Evolutionary conservation across 2,797 vertebrate species (phyloP).

Genomic region (Tangara arthus): DNA sequence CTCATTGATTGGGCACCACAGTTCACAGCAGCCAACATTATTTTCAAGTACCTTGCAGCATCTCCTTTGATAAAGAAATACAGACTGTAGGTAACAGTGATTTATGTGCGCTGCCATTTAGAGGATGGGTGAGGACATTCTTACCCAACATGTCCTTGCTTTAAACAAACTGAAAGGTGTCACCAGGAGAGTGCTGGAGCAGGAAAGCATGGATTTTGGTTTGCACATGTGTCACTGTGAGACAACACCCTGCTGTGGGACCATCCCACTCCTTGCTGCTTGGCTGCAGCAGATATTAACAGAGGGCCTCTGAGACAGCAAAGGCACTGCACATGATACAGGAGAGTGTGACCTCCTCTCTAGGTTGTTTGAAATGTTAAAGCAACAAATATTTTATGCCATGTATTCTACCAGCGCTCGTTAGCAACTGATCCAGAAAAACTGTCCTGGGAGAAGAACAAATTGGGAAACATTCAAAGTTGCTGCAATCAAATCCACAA

Average conservation of each 20-base stretch:
- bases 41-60: slow-evolving; percentile 67
- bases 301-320: not conserved
- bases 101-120: not conserved
- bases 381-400: slow-evolving; percentile 23
- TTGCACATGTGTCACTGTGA: not conserved
- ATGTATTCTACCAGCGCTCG: not conserved
- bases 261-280: not conserved
- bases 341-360: not conserved
- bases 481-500: slow-evolving; percentile 35
- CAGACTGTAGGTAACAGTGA: slow-evolving; percentile 54
- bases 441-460: not conserved
- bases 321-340: not conserved
- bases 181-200: not conserved
- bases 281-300: not conserved
- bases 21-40: slow-evolving; percentile 56
- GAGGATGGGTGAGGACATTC: not conserved
- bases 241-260: not conserved
- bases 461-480: slow-evolving; percentile 30
- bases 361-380: slow-evolving; percentile 10
- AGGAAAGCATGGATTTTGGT: not conserved
- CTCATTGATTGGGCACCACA: slow-evolving; percentile 52
- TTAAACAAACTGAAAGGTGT: not conserved
- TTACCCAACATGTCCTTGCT: not conserved
- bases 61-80: slow-evolving; percentile 59
- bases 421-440: slow-evolving; percentile 36